These are phyloP conservation scores for Cephus spinipes DNA, from an alignment of 2,888 invertebrate genomes.

Conservation along the genomic window DNA sequence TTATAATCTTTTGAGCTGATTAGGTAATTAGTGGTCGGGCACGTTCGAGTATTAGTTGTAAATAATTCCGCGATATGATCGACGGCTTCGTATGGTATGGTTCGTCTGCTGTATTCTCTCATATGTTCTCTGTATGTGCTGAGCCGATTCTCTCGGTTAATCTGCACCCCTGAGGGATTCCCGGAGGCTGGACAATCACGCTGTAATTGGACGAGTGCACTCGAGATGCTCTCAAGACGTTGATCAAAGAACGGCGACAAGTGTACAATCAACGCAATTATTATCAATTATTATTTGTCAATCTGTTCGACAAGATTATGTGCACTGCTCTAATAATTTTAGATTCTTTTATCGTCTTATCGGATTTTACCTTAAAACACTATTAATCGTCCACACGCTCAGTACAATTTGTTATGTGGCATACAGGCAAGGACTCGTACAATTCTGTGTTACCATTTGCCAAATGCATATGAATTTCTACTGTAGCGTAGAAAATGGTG, in stretches of 20 bases:
- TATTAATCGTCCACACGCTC: background rate
- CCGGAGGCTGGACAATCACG: constrained; percentile 55
- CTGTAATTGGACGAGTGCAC: constrained; percentile 59
- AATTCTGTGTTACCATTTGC: background rate
- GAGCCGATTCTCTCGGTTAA: constrained; percentile 43
- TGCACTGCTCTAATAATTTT: background rate
- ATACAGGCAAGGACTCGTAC: background rate
- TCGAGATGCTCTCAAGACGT: constrained; percentile 42
- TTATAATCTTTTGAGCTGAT: constrained; percentile 48
- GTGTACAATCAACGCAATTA: constrained; percentile 45
- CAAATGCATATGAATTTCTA: background rate
- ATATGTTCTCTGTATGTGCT: constrained; percentile 21
- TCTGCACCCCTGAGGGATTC: constrained; percentile 47
- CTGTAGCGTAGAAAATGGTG: background rate
- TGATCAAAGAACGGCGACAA: constrained; percentile 23
- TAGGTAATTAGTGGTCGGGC: constrained; percentile 42
- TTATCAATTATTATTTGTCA: background rate
- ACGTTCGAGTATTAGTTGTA: constrained; percentile 34
- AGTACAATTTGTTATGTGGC: background rate
- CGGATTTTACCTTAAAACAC: background rate
- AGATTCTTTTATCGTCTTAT: background rate
- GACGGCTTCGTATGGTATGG: background rate
- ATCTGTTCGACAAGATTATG: background rate
- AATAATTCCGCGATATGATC: constrained; percentile 39
- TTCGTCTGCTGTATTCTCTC: background rate